A percentile compares a stretch with the other conserved stretches of the same genome.
Evolutionary conservation across 2,888 invertebrate species (phyloP).

Genomic region (Microctonus aethiopoides): DNA sequence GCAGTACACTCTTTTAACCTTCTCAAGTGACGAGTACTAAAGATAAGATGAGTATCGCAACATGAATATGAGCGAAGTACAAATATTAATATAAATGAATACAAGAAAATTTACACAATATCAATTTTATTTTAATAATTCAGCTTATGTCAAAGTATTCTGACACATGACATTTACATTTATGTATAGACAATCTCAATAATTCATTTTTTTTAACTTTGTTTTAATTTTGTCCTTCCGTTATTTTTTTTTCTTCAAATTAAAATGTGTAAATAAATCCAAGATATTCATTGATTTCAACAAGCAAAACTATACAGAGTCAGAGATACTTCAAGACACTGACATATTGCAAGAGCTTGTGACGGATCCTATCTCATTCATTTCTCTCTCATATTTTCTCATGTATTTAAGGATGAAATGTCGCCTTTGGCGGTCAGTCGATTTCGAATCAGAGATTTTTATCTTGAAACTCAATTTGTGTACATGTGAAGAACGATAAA

Average conservation of each 20-base stretch:
- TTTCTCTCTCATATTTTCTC: background rate
- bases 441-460: constrained; percentile 23
- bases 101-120: background rate
- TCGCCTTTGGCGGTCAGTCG: constrained; percentile 33
- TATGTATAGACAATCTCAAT: too few relatives aligned
- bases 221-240: background rate
- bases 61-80: background rate
- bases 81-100: background rate
- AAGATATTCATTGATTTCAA: background rate
- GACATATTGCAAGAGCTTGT: constrained; percentile 30
- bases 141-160: background rate
- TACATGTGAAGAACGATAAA: too few relatives aligned
- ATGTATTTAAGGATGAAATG: constrained; percentile 30
- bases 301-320: background rate
- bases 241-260: background rate
- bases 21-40: background rate
- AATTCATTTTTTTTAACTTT: background rate
- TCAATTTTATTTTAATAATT: background rate
- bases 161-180: background rate
- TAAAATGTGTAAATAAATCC: background rate
- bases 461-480: constrained; percentile 31
- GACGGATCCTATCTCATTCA: constrained; percentile 12
- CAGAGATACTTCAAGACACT: constrained; percentile 26
- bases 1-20: background rate
- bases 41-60: background rate